Conservation (phyloP, 2,888 invertebrate genomes). For the Campopleginae sp. region DNA sequence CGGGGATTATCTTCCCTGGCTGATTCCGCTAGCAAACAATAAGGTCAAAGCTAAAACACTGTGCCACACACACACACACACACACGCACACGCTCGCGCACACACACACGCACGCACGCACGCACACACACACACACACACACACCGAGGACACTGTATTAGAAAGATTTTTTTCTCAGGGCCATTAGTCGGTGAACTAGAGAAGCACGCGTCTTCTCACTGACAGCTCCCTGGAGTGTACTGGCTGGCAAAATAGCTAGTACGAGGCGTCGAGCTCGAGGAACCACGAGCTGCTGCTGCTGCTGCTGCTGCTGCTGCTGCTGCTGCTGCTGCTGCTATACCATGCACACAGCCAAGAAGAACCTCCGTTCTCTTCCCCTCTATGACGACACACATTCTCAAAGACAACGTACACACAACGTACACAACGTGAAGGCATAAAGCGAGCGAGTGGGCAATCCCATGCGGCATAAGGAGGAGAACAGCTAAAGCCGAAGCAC, state of each 20-base stretch:
- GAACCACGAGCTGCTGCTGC: slow-evolving; percentile 58
- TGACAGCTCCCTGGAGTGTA: slow-evolving; percentile 65
- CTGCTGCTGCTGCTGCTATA: no score
- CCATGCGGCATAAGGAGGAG: slow-evolving; percentile 46
- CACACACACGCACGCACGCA: no score
- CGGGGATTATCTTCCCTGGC: background rate
- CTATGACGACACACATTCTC: slow-evolving; percentile 19
- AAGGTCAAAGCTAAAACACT: background rate
- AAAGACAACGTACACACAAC: background rate
- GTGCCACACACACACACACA: no score
- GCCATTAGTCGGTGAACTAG: slow-evolving; percentile 3
- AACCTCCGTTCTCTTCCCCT: slow-evolving; percentile 60
- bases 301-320: no score
- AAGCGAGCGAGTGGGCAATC: slow-evolving; percentile 41
- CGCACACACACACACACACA: no score
- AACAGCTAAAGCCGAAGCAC: slow-evolving; percentile 52
- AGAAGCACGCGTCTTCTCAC: slow-evolving; percentile 60
- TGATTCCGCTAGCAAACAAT: background rate
- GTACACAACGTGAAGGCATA: slow-evolving; percentile 26
- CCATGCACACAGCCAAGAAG: slow-evolving; percentile 52
- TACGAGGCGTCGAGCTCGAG: slow-evolving; percentile 58
- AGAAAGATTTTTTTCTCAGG: background rate
- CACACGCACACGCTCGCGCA: no score
- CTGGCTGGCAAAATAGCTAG: slow-evolving; percentile 65
- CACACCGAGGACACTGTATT: slow-evolving; percentile 2